Conservation (phyloP, 2,797 vertebrate genomes). For the Rhyacichthys aspro region DNA sequence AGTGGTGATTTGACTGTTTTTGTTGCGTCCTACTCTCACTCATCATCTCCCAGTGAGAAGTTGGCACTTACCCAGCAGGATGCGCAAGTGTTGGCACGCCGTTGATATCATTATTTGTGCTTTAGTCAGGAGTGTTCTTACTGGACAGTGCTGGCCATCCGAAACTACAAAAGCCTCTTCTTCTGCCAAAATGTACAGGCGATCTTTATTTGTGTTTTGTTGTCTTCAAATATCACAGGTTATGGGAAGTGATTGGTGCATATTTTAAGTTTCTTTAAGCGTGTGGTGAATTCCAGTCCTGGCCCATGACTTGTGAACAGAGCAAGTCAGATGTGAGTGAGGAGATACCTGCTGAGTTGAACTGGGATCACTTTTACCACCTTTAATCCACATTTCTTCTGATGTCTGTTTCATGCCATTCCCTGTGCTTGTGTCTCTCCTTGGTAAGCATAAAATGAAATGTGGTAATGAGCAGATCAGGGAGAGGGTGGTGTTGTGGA, state of each 20-base stretch:
- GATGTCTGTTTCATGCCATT: slow-evolving; percentile 39
- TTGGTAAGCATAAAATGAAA: slow-evolving; percentile 48
- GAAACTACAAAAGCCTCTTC: slow-evolving; percentile 7
- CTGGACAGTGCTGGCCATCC: slow-evolving; percentile 25
- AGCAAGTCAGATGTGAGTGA: neutral
- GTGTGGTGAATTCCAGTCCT: too few relatives aligned
- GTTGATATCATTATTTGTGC: slow-evolving; percentile 40
- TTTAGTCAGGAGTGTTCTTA: slow-evolving; percentile 38
- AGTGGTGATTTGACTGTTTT: slow-evolving; percentile 50
- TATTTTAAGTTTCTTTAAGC: neutral
- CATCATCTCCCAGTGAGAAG: slow-evolving; percentile 36
- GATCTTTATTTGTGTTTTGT: too few relatives aligned
- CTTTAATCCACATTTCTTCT: slow-evolving; percentile 26
- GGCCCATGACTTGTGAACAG: too few relatives aligned
- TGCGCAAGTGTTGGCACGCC: slow-evolving; percentile 44
- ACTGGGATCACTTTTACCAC: slow-evolving; percentile 2
- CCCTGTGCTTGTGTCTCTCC: slow-evolving; percentile 33
- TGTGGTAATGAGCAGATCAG: slow-evolving; percentile 53
- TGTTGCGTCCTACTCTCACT: slow-evolving; percentile 48
- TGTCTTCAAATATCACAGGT: too few relatives aligned
- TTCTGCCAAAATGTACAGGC: neutral
- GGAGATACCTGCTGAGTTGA: neutral
- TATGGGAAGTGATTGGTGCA: slow-evolving; percentile 14
- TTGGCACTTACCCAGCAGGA: slow-evolving; percentile 47
- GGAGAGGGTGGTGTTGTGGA: neutral